Evolutionary conservation across 2,113 vertebrate genomes (phyloP).

Genomic region (Colinus virginianus): DNA sequence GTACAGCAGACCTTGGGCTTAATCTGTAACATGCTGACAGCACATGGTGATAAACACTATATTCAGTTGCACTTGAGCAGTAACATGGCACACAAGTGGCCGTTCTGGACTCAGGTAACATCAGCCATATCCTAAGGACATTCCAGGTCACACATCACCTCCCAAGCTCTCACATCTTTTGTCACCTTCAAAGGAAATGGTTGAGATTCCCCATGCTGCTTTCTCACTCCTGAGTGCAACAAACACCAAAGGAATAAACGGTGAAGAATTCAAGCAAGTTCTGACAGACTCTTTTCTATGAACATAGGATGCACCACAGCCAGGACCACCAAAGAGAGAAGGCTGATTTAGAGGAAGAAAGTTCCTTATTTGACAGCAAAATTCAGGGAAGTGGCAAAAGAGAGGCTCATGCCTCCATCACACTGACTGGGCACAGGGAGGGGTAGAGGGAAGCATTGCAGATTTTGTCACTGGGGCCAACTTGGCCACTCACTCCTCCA

Average conservation of each 20-base stretch:
- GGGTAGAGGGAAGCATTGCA: rapidly evolving
- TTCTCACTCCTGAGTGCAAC: rapidly evolving
- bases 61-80: conserved; percentile 29
- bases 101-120: not conserved
- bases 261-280: not conserved
- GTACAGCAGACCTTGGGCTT: conserved; percentile 20
- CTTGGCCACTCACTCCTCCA: not conserved
- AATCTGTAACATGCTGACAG: conserved; percentile 44
- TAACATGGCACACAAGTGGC: not conserved
- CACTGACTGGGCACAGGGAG: rapidly evolving
- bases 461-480: not conserved
- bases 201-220: not conserved
- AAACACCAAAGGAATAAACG: not conserved
- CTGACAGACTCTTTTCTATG: not conserved
- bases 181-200: not conserved
- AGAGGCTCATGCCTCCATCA: not conserved
- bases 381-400: not conserved
- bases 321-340: not conserved
- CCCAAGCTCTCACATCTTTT: not conserved
- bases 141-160: not conserved
- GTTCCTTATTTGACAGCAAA: not conserved
- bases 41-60: not conserved
- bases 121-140: not conserved
- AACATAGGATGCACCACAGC: not conserved
- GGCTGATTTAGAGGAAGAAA: not conserved